Conservation (phyloP, 2,888 invertebrate species). For the Pterobdella sp. region DNA sequence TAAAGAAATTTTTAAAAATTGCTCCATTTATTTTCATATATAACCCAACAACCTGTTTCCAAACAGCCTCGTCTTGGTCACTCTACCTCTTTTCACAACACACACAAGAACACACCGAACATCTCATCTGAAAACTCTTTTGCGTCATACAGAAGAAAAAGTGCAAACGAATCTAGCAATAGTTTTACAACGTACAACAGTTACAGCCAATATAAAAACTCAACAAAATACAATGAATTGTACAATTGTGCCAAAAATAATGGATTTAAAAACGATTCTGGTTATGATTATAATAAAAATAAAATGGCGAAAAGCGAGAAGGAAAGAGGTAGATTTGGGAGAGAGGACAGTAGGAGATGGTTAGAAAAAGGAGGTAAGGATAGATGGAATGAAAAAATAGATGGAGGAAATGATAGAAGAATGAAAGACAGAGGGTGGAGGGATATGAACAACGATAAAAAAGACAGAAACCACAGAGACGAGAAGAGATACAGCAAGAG, state of each 20-base stretch:
- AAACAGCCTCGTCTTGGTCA: background rate
- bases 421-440: background rate
- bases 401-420: background rate
- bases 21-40: too few relatives aligned
- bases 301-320: background rate
- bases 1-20: too few relatives aligned
- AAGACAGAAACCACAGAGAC: background rate
- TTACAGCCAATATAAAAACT: background rate
- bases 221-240: background rate
- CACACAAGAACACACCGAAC: background rate
- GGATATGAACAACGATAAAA: background rate
- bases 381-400: conserved; percentile 1
- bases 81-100: background rate
- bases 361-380: background rate
- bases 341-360: background rate
- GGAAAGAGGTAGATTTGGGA: too few relatives aligned
- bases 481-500: conserved; percentile 2
- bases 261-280: background rate
- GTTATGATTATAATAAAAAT: conserved; percentile 5
- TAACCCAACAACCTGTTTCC: too few relatives aligned
- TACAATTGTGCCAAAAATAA: background rate
- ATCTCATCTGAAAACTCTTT: background rate
- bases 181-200: too few relatives aligned
- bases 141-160: background rate
- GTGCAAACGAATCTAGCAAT: too few relatives aligned